Evolutionary conservation across 64 coral and sea anemone species (phyloP), one percentile per base, ranked within the genome.

Genomic region (Porites australiensis): DNA sequence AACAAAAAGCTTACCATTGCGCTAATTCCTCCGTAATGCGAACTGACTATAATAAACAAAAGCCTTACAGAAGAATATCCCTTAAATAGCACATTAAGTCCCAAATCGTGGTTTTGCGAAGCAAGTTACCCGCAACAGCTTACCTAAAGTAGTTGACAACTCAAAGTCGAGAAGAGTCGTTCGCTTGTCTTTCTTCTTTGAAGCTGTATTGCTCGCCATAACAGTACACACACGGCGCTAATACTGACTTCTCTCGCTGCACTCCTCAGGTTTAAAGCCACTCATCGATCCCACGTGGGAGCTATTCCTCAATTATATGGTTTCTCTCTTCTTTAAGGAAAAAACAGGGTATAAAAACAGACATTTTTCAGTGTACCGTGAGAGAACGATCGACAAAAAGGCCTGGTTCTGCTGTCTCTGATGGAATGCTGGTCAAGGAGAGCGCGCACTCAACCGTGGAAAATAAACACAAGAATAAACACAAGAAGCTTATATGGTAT

Each of bases 131-230:
- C 21, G 8, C 11, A 10, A 22, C 10, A 21, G 45, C 92, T 94
- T 88, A 98, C 95, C 95, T 70, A 98, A 83, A 15, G 95, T 98
- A 63, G 87, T 93, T 65, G 95, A 94, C 87, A 98, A 67, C 65
- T 98, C 95, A 61, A 98, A 98, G 72, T 98, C 95, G 54, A 91
- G 65, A n/a, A 98, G 92, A 82, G 74, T 98, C 22, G 95, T 98
- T 46, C 89, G 89, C 8, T 90, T 89, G 89, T 98, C 95, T 50
- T 98, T 94, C 84, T 98, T 98, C 71, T 92, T 93, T 13, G 91
- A 93, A 23, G 88, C 89, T 27, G n/a, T 70, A 66, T 76, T 93
- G 70, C 86, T 87, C 5, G 95, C 95, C 81, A 84, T 84, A 10
- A 83, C 46, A 20, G 44, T 50, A 18, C 14, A 50, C 62, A 51